These are phyloP conservation scores for Stegodyphus mimosarum DNA, from an alignment of 1,140 invertebrate species.

Conservation along the genomic window DNA sequence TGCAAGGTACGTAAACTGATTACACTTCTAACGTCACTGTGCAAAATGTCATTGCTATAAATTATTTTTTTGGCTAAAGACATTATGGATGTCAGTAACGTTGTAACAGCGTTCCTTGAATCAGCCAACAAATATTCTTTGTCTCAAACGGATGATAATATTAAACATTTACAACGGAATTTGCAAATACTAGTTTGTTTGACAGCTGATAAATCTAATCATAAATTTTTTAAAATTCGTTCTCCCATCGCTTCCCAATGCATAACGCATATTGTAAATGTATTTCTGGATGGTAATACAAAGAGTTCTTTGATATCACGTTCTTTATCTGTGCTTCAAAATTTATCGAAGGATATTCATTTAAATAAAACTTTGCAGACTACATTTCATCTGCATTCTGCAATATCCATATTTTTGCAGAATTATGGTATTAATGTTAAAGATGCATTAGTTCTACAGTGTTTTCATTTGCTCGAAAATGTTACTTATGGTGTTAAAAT, in stretches of 20 bases:
- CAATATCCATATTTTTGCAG: conserved; percentile 33
- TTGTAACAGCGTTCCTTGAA: conserved; percentile 23
- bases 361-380: conserved; percentile 23
- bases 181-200: conserved; percentile 46
- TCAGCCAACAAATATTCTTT: conserved; percentile 37
- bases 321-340: conserved; percentile 32
- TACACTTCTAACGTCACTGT: too few relatives aligned
- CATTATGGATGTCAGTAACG: conserved; percentile 30
- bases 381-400: conserved; percentile 50
- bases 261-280: conserved; percentile 35
- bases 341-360: conserved; percentile 7
- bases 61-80: too few relatives aligned
- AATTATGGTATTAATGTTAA: conserved; percentile 26
- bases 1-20: too few relatives aligned
- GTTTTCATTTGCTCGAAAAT: conserved; percentile 30
- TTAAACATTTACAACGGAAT: conserved; percentile 33
- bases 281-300: conserved; percentile 15
- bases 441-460: conserved; percentile 33
- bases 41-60: too few relatives aligned
- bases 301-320: conserved; percentile 21
- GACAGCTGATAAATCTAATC: conserved; percentile 15
- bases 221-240: conserved; percentile 7
- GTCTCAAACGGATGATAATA: conserved; percentile 20
- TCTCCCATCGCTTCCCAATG: conserved; percentile 29
- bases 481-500: conserved; percentile 48